Base-by-base conservation (phyloP, 2,888 invertebrate species). In the Sarcophaga caerulescens region DNA sequence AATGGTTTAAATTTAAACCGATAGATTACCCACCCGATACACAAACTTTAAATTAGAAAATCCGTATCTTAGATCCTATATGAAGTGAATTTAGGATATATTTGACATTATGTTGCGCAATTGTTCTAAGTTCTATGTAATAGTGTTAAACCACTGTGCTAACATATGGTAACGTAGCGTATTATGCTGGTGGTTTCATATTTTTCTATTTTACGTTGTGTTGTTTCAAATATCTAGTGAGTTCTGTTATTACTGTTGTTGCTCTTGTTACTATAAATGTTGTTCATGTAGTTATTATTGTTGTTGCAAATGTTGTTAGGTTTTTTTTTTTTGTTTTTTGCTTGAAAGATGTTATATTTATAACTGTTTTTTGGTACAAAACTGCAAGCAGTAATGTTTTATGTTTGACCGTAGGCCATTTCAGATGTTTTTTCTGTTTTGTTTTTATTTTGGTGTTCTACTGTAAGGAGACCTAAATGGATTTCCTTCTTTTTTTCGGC, bases 171-270 rank as follows among this genome's bases (percentile, higher is more conserved):
- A 47, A 52, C 47, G 60, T 75, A 47, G 70, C 35, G 59, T 75
- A 70, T 70, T 78, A 78, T 84, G 84, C 78, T 70, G 84, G 86
- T 81, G 77, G 86, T 78, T 77, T 85, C 82, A 85, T 87, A 87
- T 88, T 88, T 87, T 84, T 69, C 68, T 82, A 81, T 81, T 89
- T 90, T 90, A 89, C 89, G 89, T 90, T 87, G 88, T 89, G 85
- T 89, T 84, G 52, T 81, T 88, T 88, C 87, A 89, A 88, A 80
- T 75, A 84, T 84, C 84, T 80, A 74, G 14, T 4, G 45, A 59
- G 35, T 73, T 12, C 59, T 69, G 35, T 35, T 35, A 45, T 52
- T 45, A 59, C 76, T 76, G 69, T 71, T 77, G 35, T 65, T 71
- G 79, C 57, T 74, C 77, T 78, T 85, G 87, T 63, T 85, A 59